These are phyloP conservation scores for Pediacus dermestoides DNA, from an alignment of 2,888 invertebrate species.

Conservation along the genomic window DNA sequence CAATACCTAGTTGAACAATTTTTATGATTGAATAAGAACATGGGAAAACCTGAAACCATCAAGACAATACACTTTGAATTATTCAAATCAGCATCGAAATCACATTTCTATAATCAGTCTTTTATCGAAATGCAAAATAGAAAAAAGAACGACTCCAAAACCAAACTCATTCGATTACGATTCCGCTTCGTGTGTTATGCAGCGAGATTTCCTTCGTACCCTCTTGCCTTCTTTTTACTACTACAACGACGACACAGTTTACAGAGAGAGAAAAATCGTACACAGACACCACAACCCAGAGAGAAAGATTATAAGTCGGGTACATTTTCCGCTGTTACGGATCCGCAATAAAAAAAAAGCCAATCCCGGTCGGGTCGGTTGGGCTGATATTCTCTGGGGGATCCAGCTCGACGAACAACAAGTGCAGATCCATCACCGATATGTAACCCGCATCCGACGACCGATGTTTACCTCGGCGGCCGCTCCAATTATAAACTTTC, in stretches of 20 bases:
- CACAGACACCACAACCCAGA: slow-evolving; percentile 14
- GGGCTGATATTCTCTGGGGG: slow-evolving; percentile 14
- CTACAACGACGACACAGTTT: too few species aligned
- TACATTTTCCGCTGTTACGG: slow-evolving; percentile 22
- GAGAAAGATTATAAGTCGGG: slow-evolving; percentile 17
- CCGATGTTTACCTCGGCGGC: slow-evolving; percentile 27
- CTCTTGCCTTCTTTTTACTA: too few species aligned
- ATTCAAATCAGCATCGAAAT: slow-evolving; percentile 1
- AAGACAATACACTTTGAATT: background rate
- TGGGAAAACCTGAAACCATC: too few species aligned
- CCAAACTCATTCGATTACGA: slow-evolving; percentile 2
- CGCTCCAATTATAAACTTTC: slow-evolving; percentile 21
- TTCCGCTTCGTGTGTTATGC: too few species aligned
- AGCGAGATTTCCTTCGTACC: too few species aligned
- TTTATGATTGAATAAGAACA: too few species aligned
- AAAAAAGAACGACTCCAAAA: background rate
- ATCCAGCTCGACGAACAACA: slow-evolving; percentile 17
- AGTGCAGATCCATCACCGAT: slow-evolving; percentile 28
- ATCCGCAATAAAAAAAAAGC: slow-evolving; percentile 19
- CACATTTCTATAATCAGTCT: slow-evolving; percentile 1
- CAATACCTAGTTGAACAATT: too few species aligned
- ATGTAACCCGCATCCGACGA: slow-evolving; percentile 24
- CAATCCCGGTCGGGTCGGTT: slow-evolving; percentile 10
- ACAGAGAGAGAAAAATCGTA: slow-evolving; percentile 1
- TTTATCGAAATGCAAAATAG: background rate